Percentiles rank a stretch among this genome's conserved stretches.
Evolutionary conservation across 2,888 invertebrate genomes (phyloP).

Genomic region (Morpho helenor): DNA sequence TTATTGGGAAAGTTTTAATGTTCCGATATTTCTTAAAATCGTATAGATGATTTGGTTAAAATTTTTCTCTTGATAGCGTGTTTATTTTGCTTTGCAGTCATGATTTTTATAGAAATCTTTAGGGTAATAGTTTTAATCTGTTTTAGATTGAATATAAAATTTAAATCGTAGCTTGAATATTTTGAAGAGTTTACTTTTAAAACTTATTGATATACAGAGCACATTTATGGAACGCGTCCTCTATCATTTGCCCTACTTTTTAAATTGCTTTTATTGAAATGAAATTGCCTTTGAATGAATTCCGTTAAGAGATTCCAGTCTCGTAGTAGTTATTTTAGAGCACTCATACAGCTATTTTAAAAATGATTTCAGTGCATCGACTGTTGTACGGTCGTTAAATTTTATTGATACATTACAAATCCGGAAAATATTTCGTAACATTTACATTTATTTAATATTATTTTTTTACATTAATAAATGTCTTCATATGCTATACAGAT

Average conservation of each 20-base stretch:
- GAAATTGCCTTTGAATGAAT: slow-evolving; percentile 48
- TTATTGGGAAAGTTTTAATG: no score
- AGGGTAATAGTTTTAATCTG: no score
- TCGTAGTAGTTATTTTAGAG: slow-evolving; percentile 24
- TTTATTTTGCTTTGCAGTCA: no score
- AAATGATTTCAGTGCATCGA: slow-evolving; percentile 20
- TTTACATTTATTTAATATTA: neutral
- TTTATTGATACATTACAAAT: slow-evolving; percentile 13
- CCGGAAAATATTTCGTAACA: neutral
- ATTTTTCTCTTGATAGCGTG: no score
- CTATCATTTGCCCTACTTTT: slow-evolving; percentile 53
- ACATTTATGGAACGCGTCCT: slow-evolving; percentile 36
- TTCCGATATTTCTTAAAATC: no score
- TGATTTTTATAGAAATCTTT: no score
- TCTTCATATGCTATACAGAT: no score
- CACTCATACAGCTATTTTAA: slow-evolving; percentile 20
- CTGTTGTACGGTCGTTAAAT: slow-evolving; percentile 13
- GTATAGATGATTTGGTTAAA: no score
- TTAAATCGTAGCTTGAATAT: no score
- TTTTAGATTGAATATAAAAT: no score
- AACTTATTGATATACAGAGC: neutral
- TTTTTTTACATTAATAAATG: no score
- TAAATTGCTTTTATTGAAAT: slow-evolving; percentile 59
- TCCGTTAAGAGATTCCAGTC: slow-evolving; percentile 27
- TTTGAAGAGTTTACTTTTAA: neutral